A percentile compares a stretch with the other conserved stretches of the same genome.
phyloP scores from a whole-genome alignment of 92 coral and sea anemone genomes.

The Metridium senile region DNA sequence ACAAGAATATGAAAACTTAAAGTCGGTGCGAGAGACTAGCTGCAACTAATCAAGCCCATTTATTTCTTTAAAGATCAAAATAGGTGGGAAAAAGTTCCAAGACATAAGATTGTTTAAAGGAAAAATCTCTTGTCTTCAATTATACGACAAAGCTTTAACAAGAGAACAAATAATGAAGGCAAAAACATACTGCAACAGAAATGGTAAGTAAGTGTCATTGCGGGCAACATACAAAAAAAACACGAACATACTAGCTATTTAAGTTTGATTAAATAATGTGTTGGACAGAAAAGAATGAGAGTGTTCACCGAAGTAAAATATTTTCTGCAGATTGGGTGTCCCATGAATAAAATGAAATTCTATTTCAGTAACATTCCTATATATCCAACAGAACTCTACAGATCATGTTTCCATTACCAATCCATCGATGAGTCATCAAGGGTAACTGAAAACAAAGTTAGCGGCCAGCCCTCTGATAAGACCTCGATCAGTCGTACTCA shows the following conservation, averaged over 20 bases:
- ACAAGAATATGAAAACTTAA: too few relatives aligned
- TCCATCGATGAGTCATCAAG: constrained; percentile 5
- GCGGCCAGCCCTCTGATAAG: constrained; percentile 12
- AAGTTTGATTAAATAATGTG: too few relatives aligned
- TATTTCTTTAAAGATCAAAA: constrained; percentile 2
- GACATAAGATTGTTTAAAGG: constrained; percentile 41
- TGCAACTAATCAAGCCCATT: neutral
- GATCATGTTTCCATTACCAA: neutral
- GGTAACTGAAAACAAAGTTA: neutral
- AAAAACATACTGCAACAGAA: neutral
- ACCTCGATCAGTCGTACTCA: neutral
- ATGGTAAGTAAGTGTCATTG: constrained; percentile 19
- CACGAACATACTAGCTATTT: too few relatives aligned
- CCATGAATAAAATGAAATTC: too few relatives aligned
- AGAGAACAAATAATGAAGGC: constrained; percentile 27
- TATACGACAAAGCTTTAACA: constrained; percentile 39
- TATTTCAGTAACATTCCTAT: neutral
- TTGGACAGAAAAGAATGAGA: too few relatives aligned
- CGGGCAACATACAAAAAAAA: too few relatives aligned
- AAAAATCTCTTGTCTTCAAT: constrained; percentile 57
- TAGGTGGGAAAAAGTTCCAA: constrained; percentile 18
- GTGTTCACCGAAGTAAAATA: too few relatives aligned
- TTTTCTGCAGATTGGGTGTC: too few relatives aligned
- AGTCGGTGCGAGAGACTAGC: constrained; percentile 2
- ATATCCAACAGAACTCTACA: neutral